Evolutionary conservation across 2,113 vertebrate genomes (phyloP).

Genomic region (Alces alces): DNA sequence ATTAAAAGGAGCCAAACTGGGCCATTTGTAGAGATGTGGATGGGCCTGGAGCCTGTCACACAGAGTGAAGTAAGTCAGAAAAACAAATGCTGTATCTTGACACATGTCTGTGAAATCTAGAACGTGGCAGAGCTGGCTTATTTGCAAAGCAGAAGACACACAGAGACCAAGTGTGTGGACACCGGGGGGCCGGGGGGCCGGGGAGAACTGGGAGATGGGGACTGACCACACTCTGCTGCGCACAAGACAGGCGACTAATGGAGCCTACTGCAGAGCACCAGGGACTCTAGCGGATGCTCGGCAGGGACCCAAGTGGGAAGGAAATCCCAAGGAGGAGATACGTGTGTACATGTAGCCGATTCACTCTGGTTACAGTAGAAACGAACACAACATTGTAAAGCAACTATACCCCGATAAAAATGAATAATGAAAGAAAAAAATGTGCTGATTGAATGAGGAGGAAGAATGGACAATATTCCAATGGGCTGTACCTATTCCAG

Average conservation of each 20-base stretch:
- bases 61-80: not conserved
- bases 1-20: not conserved
- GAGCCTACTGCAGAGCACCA: accelerated
- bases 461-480: not conserved
- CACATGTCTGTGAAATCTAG: not conserved
- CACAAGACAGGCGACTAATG: accelerated
- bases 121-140: not conserved
- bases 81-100: accelerated
- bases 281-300: accelerated
- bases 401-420: not conserved
- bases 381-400: not conserved
- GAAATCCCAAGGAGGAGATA: not conserved
- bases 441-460: not conserved
- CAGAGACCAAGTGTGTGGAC: not conserved
- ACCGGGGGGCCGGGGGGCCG: accelerated
- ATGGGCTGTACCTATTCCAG: accelerated
- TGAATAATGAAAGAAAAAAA: not conserved
- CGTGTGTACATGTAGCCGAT: accelerated
- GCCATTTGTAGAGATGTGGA: not conserved
- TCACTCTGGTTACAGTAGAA: not conserved
- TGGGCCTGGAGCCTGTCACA: not conserved
- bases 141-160: not conserved
- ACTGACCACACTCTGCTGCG: accelerated
- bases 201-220: accelerated
- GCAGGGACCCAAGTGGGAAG: not conserved